Evolutionary conservation across 2,797 vertebrate genomes (phyloP), one percentile per base, ranked within the genome.

Genomic region (Falco biarmicus): DNA sequence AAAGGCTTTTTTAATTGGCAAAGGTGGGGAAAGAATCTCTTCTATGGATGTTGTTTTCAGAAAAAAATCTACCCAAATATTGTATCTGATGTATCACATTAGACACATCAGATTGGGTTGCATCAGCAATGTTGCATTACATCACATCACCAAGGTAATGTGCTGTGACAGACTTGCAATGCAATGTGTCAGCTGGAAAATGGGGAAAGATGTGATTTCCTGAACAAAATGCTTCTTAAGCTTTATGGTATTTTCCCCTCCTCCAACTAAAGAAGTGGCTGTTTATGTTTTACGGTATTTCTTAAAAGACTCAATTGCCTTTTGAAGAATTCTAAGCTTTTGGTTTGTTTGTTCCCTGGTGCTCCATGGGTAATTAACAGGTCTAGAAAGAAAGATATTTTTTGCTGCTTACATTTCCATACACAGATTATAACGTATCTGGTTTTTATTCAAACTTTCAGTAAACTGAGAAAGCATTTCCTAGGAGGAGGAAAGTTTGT

Each of bases 161-260:
- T 66, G 70, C 94, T 95, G 89, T 96, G 97, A 95, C 95, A 92
- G 95, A 83, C 90, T 60, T 86, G 84, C 87, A 65, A 37, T 95
- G 94, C 93, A 78, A 75, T 11, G 89, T 94, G 96, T 96, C 95
- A 95, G 95, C 93, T 97, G 93, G 71, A 96, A 97, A 97, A 96
- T 89, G 91, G 95, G 95, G 64, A 94, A 92, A 93, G 94, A 95
- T 93, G 95, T 81, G 93, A 90, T 95, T 97, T 97, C 95, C 95
- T 77, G 73, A 95, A 60, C 56, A 92, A 96, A 97, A 96, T 73
- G 91, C 90, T 95, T 15, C 89, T 92, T 89, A 91, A 95, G 63
- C 63, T 74, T 82, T 73, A 41, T 82, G 81, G 86, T 61, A 47
- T 90, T 81, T 74, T 75, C 79, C 74, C 47, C 15, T 51, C 18